Percentiles rank a stretch among this genome's conserved stretches.
These are phyloP conservation scores for Agelastica alni DNA, from an alignment of 2,888 invertebrate genomes.

Conservation along the genomic window DNA sequence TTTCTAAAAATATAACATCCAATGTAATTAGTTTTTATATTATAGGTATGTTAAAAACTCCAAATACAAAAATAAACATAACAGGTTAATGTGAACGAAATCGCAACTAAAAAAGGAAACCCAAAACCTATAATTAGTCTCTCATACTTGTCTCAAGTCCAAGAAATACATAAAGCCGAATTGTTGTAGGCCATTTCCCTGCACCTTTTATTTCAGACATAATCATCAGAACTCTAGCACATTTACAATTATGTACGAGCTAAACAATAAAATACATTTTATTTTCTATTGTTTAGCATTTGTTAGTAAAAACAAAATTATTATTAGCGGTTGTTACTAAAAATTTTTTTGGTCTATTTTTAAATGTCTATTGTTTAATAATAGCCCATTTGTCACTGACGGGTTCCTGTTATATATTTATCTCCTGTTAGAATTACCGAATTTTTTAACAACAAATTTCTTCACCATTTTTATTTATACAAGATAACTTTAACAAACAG, in stretches of 20 bases:
- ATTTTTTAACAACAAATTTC: no score
- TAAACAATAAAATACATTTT: background rate
- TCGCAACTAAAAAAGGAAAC: conserved; percentile 25
- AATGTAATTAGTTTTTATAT: conserved; percentile 21
- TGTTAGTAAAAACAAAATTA: no score
- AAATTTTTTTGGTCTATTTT: no score
- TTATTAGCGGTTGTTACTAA: no score
- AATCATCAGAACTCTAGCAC: conserved; percentile 12
- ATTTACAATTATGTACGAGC: background rate
- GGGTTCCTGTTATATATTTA: no score
- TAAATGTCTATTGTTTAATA: no score
- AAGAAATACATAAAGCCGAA: conserved; percentile 33
- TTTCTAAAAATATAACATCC: conserved; percentile 26
- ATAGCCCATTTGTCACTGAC: no score
- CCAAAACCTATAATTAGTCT: conserved; percentile 33
- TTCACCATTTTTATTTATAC: no score
- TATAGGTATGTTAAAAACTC: conserved; percentile 16
- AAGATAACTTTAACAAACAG: no score
- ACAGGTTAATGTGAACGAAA: conserved; percentile 22
- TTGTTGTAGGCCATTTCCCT: conserved; percentile 27
- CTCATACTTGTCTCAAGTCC: conserved; percentile 34
- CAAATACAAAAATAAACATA: conserved; percentile 25
- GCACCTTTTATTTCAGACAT: conserved; percentile 24
- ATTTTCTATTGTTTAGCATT: no score
- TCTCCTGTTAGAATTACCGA: no score